These are phyloP conservation scores for Todus mexicanus DNA, from an alignment of 2,797 vertebrate genomes.

Conservation along the genomic window DNA sequence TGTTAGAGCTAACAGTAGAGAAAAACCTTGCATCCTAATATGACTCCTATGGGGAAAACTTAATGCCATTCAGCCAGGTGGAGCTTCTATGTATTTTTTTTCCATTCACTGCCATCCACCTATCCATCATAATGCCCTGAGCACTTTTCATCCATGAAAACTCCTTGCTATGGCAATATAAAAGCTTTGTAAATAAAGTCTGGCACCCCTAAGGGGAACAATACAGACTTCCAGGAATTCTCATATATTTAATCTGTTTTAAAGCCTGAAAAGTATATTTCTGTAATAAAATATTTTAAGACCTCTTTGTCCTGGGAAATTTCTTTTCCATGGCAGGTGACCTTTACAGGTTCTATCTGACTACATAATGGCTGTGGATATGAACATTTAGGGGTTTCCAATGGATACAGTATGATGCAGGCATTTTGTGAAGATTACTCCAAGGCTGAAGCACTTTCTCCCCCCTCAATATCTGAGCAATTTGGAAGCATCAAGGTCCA, in stretches of 20 bases:
- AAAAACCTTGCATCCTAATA: slow-evolving; percentile 9
- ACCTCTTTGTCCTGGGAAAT: slow-evolving; percentile 27
- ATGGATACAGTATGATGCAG: neutral
- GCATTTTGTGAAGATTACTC: slow-evolving; percentile 42
- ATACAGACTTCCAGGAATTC: slow-evolving; percentile 41
- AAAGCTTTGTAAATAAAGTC: slow-evolving; percentile 42
- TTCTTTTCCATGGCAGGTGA: slow-evolving; percentile 39
- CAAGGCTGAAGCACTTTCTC: neutral
- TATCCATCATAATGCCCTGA: neutral
- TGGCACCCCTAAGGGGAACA: slow-evolving; percentile 5
- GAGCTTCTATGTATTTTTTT: neutral
- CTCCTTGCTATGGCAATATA: neutral
- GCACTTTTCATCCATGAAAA: slow-evolving; percentile 19
- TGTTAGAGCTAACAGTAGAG: slow-evolving; percentile 41
- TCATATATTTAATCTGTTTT: slow-evolving; percentile 50
- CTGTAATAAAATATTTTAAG: slow-evolving; percentile 55
- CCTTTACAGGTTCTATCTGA: slow-evolving; percentile 25
- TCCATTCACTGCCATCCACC: neutral
- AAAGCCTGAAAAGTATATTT: slow-evolving; percentile 32
- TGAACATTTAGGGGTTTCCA: slow-evolving; percentile 29
- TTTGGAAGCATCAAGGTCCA: slow-evolving; percentile 22
- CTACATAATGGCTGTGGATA: neutral
- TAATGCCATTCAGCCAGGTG: neutral
- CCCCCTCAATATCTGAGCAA: neutral
- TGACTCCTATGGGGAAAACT: slow-evolving; percentile 7